A percentile compares a stretch with the other conserved stretches of the same genome.
phyloP scores from a whole-genome alignment of 53 echinoderm and acorn worm genomes.

The Henricia sp. region DNA sequence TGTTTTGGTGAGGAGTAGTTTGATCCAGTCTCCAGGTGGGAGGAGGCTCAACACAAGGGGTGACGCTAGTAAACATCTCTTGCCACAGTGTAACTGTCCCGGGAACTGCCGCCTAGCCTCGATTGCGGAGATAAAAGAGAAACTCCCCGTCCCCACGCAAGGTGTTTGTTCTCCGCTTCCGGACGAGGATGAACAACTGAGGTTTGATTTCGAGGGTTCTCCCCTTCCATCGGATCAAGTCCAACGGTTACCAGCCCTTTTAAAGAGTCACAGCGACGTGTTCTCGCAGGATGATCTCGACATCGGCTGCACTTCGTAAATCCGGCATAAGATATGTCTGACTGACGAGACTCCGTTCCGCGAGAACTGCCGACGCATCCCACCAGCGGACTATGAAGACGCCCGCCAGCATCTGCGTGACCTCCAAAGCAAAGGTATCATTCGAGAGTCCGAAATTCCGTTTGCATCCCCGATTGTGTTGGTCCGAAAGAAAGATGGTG shows the following conservation, averaged over 20 bases:
- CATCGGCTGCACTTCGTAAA: conserved; percentile 55
- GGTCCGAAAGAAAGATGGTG: conserved; percentile 70
- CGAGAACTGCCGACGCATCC: conserved; percentile 52
- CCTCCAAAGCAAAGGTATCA: conserved; percentile 66
- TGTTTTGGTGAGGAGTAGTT: too few species aligned
- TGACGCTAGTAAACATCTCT: too few species aligned
- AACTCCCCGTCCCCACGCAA: too few species aligned
- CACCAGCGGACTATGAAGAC: conserved; percentile 67
- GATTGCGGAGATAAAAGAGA: too few species aligned
- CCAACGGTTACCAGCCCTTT: neutral
- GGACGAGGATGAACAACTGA: neutral
- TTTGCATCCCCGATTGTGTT: conserved; percentile 69
- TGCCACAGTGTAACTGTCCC: too few species aligned
- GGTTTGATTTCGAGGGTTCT: neutral
- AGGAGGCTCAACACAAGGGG: too few species aligned
- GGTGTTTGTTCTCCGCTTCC: too few species aligned
- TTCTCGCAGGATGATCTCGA: conserved; percentile 64
- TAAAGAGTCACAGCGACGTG: too few species aligned
- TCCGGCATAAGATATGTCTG: conserved; percentile 46
- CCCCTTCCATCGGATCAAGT: neutral
- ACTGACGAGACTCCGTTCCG: conserved; percentile 68
- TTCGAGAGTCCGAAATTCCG: conserved; percentile 58
- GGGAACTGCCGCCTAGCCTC: too few species aligned
- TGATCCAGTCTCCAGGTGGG: too few species aligned
- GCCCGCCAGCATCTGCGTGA: conserved; percentile 57